Base-by-base conservation (phyloP, 2,888 invertebrate species). In the Xanthia icteritia region DNA sequence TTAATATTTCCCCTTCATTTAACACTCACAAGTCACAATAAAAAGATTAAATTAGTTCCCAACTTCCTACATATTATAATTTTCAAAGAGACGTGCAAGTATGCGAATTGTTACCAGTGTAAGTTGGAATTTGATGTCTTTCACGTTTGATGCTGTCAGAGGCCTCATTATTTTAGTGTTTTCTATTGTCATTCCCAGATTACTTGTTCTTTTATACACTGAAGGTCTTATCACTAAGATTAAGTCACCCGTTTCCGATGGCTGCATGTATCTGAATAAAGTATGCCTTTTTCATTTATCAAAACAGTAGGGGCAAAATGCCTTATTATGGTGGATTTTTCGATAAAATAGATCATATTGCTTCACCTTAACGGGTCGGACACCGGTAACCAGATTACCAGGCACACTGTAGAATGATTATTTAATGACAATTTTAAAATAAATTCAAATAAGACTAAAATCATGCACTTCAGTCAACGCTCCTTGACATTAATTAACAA, bases 1-100 rank as follows among this genome's bases (percentile, higher is more conserved):
- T 84, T 69, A 70, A 84, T 71, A 74, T 87, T 89, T 90, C 83
- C 87, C 86, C 83, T 80, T 78, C 81, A 88, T 89, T 89, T 84
- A 89, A 80, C 77, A 66, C 15, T 81, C 60, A 85, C 82, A 45
- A 66, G 13, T 80, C 58, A 85, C 81, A 42, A 73, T 76, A 84
- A 86, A 86, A 86, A 87, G 81, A 87, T 84, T 83, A 89, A 90
- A 92, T 91, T 89, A 92, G 88, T 92, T 83, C 91, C 92, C 76
- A 73, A 83, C 79, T 92, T 82, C 92, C 92, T 82, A 67, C 64
- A 66, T 54, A 70, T 86, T 79, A 81, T 65, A 79, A 81, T 66
- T 85, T 86, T 79, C 75, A 73, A 27, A 76, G 79, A 86, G 72
- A 90, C 90, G 91, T 91, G 90, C 58, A 86, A 86, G 79, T 79